Percentiles rank a stretch among this genome's conserved stretches.
phyloP scores from a whole-genome alignment of 2,888 invertebrate species.

The Steinernema carpocapsae region DNA sequence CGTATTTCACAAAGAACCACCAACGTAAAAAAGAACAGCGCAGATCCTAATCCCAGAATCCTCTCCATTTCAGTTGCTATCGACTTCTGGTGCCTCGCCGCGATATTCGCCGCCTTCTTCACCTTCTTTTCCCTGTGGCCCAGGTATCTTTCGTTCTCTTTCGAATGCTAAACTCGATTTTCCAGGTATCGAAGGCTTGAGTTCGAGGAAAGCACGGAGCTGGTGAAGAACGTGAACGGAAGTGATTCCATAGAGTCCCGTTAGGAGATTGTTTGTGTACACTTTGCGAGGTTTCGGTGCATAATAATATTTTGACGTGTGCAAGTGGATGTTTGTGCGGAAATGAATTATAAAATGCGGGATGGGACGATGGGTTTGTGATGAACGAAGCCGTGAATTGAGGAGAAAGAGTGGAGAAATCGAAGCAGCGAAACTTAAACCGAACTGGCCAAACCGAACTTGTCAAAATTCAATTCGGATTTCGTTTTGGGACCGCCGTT shows the following conservation, averaged over 20 bases:
- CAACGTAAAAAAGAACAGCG: not conserved
- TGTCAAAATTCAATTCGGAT: no score
- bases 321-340: not conserved
- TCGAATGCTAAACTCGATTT: conserved; percentile 47
- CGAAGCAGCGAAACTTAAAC: no score
- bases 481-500: no score
- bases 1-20: not conserved
- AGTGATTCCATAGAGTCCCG: conserved; percentile 16
- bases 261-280: not conserved
- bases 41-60: conserved; percentile 29
- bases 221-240: conserved; percentile 44
- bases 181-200: conserved; percentile 37
- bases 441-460: no score
- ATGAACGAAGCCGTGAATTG: no score
- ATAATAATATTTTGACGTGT: not conserved
- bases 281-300: not conserved
- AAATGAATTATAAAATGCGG: no score
- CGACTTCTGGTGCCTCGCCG: conserved; percentile 47
- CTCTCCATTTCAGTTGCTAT: conserved; percentile 45
- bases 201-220: conserved; percentile 52
- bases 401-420: no score
- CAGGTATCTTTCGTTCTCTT: conserved; percentile 45
- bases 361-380: no score
- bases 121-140: conserved; percentile 40
- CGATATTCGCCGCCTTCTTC: conserved; percentile 47